Conservation (phyloP, 37 sponge, comb jelly and placozoan species). For the Beroe ovata region DNA sequence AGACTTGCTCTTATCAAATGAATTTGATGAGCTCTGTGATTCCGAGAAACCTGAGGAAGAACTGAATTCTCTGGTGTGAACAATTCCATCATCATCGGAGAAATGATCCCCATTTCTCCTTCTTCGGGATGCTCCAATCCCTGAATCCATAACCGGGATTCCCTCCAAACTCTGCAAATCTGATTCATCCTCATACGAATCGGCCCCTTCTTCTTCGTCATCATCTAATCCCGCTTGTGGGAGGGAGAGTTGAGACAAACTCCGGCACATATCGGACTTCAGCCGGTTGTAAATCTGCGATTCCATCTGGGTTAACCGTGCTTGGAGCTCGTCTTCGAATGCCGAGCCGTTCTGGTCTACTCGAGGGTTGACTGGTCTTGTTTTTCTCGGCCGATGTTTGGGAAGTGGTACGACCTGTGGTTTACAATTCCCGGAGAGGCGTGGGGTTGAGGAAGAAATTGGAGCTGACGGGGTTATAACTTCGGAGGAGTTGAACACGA, state of each 20-base stretch:
- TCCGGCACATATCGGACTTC: constrained; percentile 13
- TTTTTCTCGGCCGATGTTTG: neutral
- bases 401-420: neutral
- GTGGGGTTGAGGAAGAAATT: neutral
- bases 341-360: neutral
- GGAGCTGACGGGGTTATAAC: neutral
- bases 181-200: neutral
- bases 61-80: constrained; percentile 11
- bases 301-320: neutral
- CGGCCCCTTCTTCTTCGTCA: no score
- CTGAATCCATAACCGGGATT: neutral
- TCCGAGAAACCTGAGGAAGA: constrained; percentile 18
- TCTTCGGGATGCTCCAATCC: neutral
- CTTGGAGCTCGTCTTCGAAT: neutral
- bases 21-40: neutral
- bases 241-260: neutral
- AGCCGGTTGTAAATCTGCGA: constrained; percentile 20
- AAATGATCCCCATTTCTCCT: neutral
- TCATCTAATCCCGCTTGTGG: neutral
- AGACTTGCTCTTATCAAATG: neutral
- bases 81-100: neutral
- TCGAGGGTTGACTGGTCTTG: neutral
- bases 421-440: neutral
- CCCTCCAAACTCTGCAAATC: neutral
- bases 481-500: constrained; percentile 8